Evolutionary conservation across 2,113 vertebrate genomes (phyloP), one percentile per base, ranked within the genome.

Genomic region (Xenus cinereus): DNA sequence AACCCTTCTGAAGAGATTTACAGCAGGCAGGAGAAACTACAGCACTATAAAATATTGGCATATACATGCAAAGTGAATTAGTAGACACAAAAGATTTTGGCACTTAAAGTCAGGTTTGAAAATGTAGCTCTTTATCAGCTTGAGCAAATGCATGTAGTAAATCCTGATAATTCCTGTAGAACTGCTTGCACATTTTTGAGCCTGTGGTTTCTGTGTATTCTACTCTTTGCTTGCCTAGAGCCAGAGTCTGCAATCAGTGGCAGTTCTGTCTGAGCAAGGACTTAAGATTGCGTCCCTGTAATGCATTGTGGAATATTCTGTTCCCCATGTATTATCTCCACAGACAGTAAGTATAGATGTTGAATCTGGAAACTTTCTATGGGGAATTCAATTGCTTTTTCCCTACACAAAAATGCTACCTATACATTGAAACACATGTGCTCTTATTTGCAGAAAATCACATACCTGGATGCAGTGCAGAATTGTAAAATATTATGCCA

Each of bases 1-100:
- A 95, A 82, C 81, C 80, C n/a, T 92, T 77, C 81, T 73, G 17
- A 88, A 74, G 54, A 94, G 89, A 91, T 87, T 95, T 83, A 89
- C n/a, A 62, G 80, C 74, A 77, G 85, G 72, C 77, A 91, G 77
- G 60, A 87, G 80, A 95, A 97, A 87, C 83, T 81, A 62, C 84
- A 91, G 39, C 50, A 66, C 80, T 64, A 32, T 87, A 87, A 89
- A 95, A 73, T 12, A 39, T 30, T 79, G 89, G 33, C 46, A 89
- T 87, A 54, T 82, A 64, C 89, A 89, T 46, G 79, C 26, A 66
- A 59, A 91, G 78, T 54, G 84, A 95, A 93, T 83, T 76, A 82
- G 78, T 32, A 87, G 80, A 62, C 79, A 82, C 33, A 68, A 76
- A 94, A 93, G 66, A 73, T 82, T 92, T 66, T 84, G 94, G 77